A percentile compares a stretch with the other conserved stretches of the same genome.
Conservation (phyloP, 2,113 vertebrate genomes). For the Machaerirhynchus nigripectus region DNA sequence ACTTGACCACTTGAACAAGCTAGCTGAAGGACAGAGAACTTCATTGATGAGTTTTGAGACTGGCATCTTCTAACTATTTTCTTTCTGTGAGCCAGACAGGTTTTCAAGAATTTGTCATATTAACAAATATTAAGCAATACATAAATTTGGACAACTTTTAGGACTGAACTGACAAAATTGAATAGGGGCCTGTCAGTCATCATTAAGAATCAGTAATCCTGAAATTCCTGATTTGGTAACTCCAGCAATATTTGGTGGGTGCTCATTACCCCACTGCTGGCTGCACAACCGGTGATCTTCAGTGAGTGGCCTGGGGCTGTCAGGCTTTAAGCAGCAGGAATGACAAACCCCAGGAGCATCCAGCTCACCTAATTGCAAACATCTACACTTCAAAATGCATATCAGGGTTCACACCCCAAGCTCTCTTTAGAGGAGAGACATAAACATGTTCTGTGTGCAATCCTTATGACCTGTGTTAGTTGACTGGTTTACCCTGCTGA, state of each 20-base stretch:
- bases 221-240: background rate
- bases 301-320: background rate
- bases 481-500: background rate
- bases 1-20: background rate
- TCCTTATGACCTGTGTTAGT: background rate
- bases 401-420: background rate
- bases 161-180: background rate
- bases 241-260: background rate
- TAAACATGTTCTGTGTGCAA: background rate
- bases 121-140: background rate
- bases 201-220: background rate
- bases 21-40: background rate
- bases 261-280: background rate
- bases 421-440: background rate
- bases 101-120: background rate
- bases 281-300: background rate
- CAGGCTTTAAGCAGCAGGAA: background rate
- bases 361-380: background rate
- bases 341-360: background rate
- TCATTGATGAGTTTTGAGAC: background rate
- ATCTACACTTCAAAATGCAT: background rate
- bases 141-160: background rate
- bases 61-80: background rate
- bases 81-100: background rate
- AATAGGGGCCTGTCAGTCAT: background rate